Percentiles rank a stretch among this genome's conserved stretches.
Evolutionary conservation across 2,888 invertebrate species (phyloP).

Genomic region (Torymus auratus): DNA sequence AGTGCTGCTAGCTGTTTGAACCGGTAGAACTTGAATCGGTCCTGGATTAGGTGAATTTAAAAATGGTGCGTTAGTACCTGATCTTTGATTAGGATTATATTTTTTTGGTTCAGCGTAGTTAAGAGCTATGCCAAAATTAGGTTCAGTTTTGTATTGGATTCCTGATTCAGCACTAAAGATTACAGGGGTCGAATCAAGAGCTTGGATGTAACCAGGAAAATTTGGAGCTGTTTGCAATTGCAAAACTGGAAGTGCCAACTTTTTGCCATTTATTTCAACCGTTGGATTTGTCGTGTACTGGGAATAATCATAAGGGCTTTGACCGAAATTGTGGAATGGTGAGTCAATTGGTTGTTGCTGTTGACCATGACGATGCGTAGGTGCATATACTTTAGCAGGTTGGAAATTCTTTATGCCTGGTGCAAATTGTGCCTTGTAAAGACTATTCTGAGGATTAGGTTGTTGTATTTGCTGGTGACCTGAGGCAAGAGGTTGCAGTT

Average conservation of each 20-base stretch:
- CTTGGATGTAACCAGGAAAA: slow-evolving; percentile 60
- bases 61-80: slow-evolving; percentile 59
- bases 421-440: slow-evolving; percentile 10
- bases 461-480: slow-evolving; percentile 3
- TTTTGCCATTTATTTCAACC: slow-evolving; percentile 58
- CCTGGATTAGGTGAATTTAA: slow-evolving; percentile 55
- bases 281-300: slow-evolving; percentile 43
- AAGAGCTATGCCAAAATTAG: slow-evolving; percentile 60
- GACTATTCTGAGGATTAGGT: slow-evolving; percentile 15
- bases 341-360: slow-evolving; percentile 18
- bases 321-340: slow-evolving; percentile 39
- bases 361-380: slow-evolving; percentile 10
- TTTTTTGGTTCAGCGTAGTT: slow-evolving; percentile 51
- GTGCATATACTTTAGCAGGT: slow-evolving; percentile 27
- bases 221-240: slow-evolving; percentile 61
- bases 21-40: slow-evolving; percentile 64
- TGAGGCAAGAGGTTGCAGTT: slow-evolving; percentile 10
- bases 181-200: slow-evolving; percentile 64
- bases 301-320: slow-evolving; percentile 42
- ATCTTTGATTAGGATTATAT: slow-evolving; percentile 47
- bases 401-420: slow-evolving; percentile 11
- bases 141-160: slow-evolving; percentile 60
- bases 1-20: slow-evolving; percentile 62
- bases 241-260: slow-evolving; percentile 62
- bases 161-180: slow-evolving; percentile 60